Conservation (phyloP, 2,888 invertebrate genomes). For the Polylopha cassiicola region DNA sequence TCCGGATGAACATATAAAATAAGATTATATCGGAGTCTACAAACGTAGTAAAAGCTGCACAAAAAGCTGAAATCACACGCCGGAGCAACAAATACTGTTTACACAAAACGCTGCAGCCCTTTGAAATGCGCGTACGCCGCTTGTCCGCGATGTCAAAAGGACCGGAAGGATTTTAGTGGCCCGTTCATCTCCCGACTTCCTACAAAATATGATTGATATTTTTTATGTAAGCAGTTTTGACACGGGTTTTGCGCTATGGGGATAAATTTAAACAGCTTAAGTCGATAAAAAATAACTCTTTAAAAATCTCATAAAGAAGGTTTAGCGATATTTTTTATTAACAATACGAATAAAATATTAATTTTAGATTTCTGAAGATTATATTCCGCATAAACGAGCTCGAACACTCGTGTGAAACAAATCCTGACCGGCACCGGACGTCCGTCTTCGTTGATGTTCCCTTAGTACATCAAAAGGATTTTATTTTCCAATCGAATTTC, state of each 20-base stretch:
- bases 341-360: constrained; percentile 16
- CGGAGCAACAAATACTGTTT: constrained; percentile 59
- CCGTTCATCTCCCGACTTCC: constrained; percentile 37
- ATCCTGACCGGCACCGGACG: constrained; percentile 77
- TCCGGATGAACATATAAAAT: constrained; percentile 50
- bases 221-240: too few relatives aligned
- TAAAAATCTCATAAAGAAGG: too few relatives aligned
- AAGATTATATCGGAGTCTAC: constrained; percentile 49
- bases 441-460: constrained; percentile 77
- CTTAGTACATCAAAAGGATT: constrained; percentile 72
- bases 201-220: constrained; percentile 26
- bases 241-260: too few relatives aligned
- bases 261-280: too few relatives aligned
- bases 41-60: constrained; percentile 41
- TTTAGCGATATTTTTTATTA: too few relatives aligned
- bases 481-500: constrained; percentile 45
- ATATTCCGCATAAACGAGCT: constrained; percentile 39
- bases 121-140: constrained; percentile 54
- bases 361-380: constrained; percentile 20
- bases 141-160: constrained; percentile 53
- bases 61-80: constrained; percentile 56
- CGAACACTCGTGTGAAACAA: constrained; percentile 69
- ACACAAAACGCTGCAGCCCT: constrained; percentile 53
- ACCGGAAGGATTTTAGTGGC: constrained; percentile 61
- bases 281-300: too few relatives aligned